Evolutionary conservation across 2,888 invertebrate species (phyloP), one percentile per base, ranked within the genome.

Genomic region (Cephus sareptanus): DNA sequence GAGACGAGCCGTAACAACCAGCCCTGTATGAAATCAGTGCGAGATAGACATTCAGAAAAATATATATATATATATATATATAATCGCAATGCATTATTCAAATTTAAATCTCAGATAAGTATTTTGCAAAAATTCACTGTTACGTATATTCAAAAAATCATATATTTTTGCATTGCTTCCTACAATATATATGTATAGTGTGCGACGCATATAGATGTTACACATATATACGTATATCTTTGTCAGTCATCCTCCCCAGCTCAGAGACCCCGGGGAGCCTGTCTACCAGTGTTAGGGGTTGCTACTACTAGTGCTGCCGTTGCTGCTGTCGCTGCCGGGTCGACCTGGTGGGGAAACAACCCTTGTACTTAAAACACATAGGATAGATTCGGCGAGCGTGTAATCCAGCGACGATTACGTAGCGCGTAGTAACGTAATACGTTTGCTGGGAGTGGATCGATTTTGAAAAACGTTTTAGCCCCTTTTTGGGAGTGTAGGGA

Each of bases 1-100:
- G 88, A 86, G 84, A 83, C 77, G 77, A 83, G 77, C 81, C 56
- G 56, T 56, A 56, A 23, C 23, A 56, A 6, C 9, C 23, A 56
- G 56, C 56, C 23, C 56, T 23, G 6, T 23, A 9, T 23, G 56
- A 56, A 56, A 56, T 56, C 56, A 15, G 56, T 56, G 9, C 23
- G 23, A 56, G 23, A 6, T 56, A 56, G 56, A 56, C 1, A 56
- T 56, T 56, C 23, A 35, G 11, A 35, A 35, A 35, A 35, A 35
- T 35, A 12, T 35, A 35, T 15, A 23, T 15, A 23, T 23, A 6
- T 9, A 23, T 23, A 15, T 23, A 56, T 23, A 23, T 23, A 23
- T 23, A 56, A 9, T 56, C 23, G 6, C 56, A 56, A 23, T 23
- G 56, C 56, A 56, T 56, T 56, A 23, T 56, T 23, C 56, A 56